phyloP scores from a whole-genome alignment of 1,140 invertebrate species.

The Aphaenogaster ashmeadi region DNA sequence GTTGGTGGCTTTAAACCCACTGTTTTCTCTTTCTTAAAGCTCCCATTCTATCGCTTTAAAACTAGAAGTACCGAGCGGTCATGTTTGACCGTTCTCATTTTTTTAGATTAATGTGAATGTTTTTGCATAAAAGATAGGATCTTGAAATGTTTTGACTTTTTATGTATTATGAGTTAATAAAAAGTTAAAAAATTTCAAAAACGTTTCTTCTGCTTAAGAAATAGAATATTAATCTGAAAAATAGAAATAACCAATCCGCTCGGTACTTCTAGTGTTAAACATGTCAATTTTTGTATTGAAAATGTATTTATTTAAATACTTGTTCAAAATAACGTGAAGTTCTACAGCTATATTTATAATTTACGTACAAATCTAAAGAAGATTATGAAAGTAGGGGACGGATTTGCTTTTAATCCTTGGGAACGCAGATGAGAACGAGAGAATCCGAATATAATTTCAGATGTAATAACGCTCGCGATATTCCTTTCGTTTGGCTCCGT shows the following conservation, averaged over 20 bases:
- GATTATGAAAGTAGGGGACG: not conserved
- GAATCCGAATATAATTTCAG: conserved; percentile 10
- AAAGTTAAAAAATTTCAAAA: too few relatives aligned
- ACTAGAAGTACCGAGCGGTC: too few relatives aligned
- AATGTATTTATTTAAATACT: not conserved
- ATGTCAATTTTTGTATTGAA: too few relatives aligned
- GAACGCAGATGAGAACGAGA: not conserved
- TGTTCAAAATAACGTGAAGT: not conserved
- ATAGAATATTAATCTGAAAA: too few relatives aligned
- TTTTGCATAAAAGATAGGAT: too few relatives aligned
- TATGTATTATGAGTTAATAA: too few relatives aligned
- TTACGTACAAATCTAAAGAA: not conserved
- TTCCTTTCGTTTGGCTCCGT: not conserved
- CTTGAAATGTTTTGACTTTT: too few relatives aligned
- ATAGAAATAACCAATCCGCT: too few relatives aligned
- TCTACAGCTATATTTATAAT: not conserved
- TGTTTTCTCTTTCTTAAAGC: not conserved
- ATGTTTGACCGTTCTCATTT: too few relatives aligned
- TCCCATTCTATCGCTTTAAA: not conserved
- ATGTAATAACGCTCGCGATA: conserved; percentile 1
- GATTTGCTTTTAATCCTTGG: not conserved
- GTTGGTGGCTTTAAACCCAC: not conserved
- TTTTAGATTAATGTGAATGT: too few relatives aligned
- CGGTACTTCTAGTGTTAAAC: not conserved
- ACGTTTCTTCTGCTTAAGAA: too few relatives aligned